These are phyloP conservation scores for Cephus rjabovi DNA, from an alignment of 2,888 invertebrate genomes.

Conservation along the genomic window DNA sequence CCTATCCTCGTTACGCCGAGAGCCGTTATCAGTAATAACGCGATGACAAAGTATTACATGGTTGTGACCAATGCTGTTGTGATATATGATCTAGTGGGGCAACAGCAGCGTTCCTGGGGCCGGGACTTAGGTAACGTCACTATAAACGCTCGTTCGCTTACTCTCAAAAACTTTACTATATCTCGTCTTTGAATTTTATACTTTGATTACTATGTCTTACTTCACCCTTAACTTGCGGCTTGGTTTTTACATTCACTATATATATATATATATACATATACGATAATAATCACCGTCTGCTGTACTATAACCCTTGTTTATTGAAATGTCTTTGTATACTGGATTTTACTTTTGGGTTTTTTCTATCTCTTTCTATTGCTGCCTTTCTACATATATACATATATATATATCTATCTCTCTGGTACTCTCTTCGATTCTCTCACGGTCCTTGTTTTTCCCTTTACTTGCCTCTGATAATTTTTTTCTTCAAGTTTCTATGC, in stretches of 20 bases:
- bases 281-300: not conserved
- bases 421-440: constrained; percentile 30
- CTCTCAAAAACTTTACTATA: constrained; percentile 38
- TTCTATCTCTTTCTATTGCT: constrained; percentile 30
- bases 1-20: not conserved
- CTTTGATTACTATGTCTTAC: constrained; percentile 21
- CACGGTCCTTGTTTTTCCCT: constrained; percentile 26
- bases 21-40: constrained; percentile 5
- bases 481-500: constrained; percentile 40
- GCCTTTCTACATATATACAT: constrained; percentile 32
- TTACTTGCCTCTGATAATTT: constrained; percentile 28
- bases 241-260: constrained; percentile 6
- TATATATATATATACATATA: constrained; percentile 6
- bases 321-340: not conserved
- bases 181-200: constrained; percentile 19
- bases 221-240: constrained; percentile 7
- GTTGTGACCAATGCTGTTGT: constrained; percentile 64
- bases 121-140: constrained; percentile 72
- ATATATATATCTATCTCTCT: constrained; percentile 33
- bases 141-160: constrained; percentile 60
- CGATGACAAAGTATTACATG: constrained; percentile 44
- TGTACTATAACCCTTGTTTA: not conserved
- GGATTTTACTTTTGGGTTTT: constrained; percentile 11
- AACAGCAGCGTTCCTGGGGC: constrained; percentile 74
- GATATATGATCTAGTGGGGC: constrained; percentile 71